phyloP scores from a whole-genome alignment of 2,888 invertebrate genomes.

The Vandiemenella viatica region DNA sequence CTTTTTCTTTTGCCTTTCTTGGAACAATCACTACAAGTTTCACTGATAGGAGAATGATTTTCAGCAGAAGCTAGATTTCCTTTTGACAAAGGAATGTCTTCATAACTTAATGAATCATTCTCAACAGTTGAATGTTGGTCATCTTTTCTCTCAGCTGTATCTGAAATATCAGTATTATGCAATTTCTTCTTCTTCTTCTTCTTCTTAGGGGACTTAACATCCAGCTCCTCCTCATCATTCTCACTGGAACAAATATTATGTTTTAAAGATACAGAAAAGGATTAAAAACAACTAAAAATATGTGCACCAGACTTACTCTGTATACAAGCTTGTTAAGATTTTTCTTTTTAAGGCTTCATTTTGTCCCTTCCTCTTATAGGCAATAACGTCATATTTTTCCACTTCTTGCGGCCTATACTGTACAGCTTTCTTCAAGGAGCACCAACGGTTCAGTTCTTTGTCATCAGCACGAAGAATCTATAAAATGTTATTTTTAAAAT shows the following conservation, averaged over 20 bases:
- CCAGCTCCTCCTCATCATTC: conserved; percentile 14
- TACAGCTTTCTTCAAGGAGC: conserved; percentile 75
- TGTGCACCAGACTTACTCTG: conserved; percentile 24
- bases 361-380: conserved; percentile 56
- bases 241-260: conserved; percentile 17
- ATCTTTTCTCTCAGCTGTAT: conserved; percentile 10
- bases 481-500: too few relatives aligned
- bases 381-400: conserved; percentile 63
- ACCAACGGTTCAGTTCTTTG: conserved; percentile 89
- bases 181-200: conserved; percentile 17
- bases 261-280: too few relatives aligned
- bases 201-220: too few relatives aligned
- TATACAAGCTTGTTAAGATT: conserved; percentile 63
- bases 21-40: too few relatives aligned
- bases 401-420: conserved; percentile 58
- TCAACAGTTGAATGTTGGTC: conserved; percentile 21
- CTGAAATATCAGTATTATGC: conserved; percentile 11
- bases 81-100: too few relatives aligned
- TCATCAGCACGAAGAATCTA: conserved; percentile 85
- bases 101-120: too few relatives aligned
- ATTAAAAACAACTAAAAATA: too few relatives aligned
- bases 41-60: too few relatives aligned
- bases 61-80: too few relatives aligned
- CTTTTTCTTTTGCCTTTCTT: too few relatives aligned
- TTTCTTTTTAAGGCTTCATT: conserved; percentile 62